Conservation (phyloP, 2,888 invertebrate species). For the Heliconius aoede region DNA sequence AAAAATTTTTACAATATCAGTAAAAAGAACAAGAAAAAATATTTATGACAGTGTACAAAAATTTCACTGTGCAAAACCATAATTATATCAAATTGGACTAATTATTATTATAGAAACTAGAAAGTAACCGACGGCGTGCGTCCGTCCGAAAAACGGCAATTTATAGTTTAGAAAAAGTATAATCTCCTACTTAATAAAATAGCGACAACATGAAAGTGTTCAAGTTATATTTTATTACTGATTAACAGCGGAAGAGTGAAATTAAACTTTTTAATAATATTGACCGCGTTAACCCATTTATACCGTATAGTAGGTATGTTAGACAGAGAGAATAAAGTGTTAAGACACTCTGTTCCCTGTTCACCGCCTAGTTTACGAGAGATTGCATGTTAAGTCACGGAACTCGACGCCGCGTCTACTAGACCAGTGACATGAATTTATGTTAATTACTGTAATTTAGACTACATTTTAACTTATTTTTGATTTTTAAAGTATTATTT, state of each 20-base stretch:
- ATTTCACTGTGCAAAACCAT: constrained; percentile 1
- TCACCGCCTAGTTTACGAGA: too few relatives aligned
- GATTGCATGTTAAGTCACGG: too few relatives aligned
- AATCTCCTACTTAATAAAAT: constrained; percentile 20
- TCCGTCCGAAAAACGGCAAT: constrained; percentile 10
- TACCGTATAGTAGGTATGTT: background rate
- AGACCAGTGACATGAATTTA: too few relatives aligned
- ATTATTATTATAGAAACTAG: constrained; percentile 28
- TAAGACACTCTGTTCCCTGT: too few relatives aligned
- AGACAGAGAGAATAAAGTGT: too few relatives aligned
- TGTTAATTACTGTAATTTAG: too few relatives aligned
- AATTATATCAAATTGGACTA: constrained; percentile 22
- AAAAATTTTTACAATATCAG: too few relatives aligned
- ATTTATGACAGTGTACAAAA: constrained; percentile 12
- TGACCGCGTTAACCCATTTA: background rate
- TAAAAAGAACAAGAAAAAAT: background rate
- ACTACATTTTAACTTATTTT: too few relatives aligned
- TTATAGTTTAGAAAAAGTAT: constrained; percentile 21
- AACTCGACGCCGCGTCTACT: too few relatives aligned
- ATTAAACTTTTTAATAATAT: background rate
- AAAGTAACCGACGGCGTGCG: constrained; percentile 18
- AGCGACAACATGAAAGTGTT: constrained; percentile 22
- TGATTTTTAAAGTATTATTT: too few relatives aligned
- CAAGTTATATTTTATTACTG: constrained; percentile 19
- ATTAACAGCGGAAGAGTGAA: background rate